Base-by-base conservation (phyloP, 2,797 vertebrate genomes). In the Sylvilagus floridanus region DNA sequence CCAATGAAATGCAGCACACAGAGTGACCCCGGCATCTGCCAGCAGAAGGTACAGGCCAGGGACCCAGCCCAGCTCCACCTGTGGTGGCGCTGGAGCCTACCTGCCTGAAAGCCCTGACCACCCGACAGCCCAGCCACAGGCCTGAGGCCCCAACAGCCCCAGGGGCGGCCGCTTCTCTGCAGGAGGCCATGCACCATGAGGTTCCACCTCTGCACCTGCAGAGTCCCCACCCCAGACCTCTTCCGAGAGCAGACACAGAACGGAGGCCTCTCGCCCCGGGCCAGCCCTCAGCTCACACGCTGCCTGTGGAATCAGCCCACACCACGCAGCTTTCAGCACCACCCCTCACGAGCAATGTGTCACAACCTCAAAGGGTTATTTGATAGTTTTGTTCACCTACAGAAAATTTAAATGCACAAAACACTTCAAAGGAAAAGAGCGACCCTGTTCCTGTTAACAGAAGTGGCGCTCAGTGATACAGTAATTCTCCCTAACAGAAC, bases 391-490 rank as follows among this genome's bases (percentile, higher is more conserved):
- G 72, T 97, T 97, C 93, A 93, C 93, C 97, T 92, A 90, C 86
- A 96, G 94, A 97, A 97, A 97, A 97, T 97, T 97, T 98, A 97
- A 98, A 96, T 93, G 94, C 96, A 73, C 91, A 82, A 75, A 95
- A 97, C 98, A 96, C 97, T 87, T 84, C 42, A 95, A 97, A 95
- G 91, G 94, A 96, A 97, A 96, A 57, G 92, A 73, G 95, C 22
- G 94, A 95, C 96, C 95, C 93, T 69, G 96, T 97, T 98, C 97
- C 98, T 98, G 98, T 98, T 98, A 98, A 98, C 98, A 98, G 98
- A 97, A 98, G 97, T 89, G 95, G 90, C 71, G 93, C 97, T 97
- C 93, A 77, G 94, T 95, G 97, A 96, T 75, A 96, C 97, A 98
- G 95, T 98, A 97, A 98, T 98, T 98, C 97, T 98, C 98, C 97